phyloP scores from a whole-genome alignment of 2,113 vertebrate species.

The Trogon surrucura region DNA sequence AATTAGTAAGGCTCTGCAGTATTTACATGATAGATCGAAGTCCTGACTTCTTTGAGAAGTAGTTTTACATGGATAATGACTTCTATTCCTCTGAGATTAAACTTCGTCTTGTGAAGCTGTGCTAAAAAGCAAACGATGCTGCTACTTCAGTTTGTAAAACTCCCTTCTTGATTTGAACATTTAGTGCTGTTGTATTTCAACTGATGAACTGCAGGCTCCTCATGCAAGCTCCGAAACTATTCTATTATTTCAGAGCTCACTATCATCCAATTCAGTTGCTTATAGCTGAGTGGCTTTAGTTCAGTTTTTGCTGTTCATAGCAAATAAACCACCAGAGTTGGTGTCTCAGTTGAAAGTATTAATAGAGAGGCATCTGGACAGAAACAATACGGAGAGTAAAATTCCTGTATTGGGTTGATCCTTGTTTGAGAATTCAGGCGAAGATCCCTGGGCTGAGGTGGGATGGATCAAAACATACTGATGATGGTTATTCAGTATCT shows the following conservation, averaged over 20 bases:
- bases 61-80: slow-evolving; percentile 52
- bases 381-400: not conserved
- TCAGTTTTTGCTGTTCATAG: not conserved
- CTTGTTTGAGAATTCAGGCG: not conserved
- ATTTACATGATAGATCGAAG: slow-evolving; percentile 67
- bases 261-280: not conserved
- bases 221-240: not conserved
- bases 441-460: not conserved
- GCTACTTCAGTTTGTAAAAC: slow-evolving; percentile 50
- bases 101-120: slow-evolving; percentile 43
- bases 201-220: not conserved
- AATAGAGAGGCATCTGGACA: not conserved
- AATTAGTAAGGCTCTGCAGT: slow-evolving; percentile 56
- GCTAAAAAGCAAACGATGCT: slow-evolving; percentile 38
- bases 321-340: not conserved
- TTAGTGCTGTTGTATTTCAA: slow-evolving; percentile 7
- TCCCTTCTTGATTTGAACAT: slow-evolving; percentile 7
- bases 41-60: slow-evolving; percentile 25
- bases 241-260: not conserved
- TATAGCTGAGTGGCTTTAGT: not conserved
- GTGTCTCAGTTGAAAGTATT: not conserved
- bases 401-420: not conserved
- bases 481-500: not conserved
- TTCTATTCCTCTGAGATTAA: slow-evolving; percentile 60
- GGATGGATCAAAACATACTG: not conserved